Evolutionary conservation across 2,888 invertebrate species (phyloP).

Genomic region (Diplolepis rosae): DNA sequence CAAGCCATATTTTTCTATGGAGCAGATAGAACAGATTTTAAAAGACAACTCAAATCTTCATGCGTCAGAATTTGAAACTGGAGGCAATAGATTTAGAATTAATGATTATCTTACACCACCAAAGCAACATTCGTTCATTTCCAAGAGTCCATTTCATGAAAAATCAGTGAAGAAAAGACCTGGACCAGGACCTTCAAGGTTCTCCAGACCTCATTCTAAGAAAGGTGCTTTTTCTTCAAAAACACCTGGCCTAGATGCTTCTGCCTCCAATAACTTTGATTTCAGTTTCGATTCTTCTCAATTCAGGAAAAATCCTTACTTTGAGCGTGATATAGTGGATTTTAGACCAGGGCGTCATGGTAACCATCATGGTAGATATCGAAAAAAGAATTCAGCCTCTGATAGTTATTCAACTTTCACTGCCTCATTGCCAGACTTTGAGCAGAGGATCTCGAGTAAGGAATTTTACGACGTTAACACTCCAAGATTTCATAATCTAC

Average conservation of each 20-base stretch:
- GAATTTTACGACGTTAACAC: slow-evolving; percentile 62
- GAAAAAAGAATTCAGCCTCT: slow-evolving; percentile 40
- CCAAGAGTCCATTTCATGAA: slow-evolving; percentile 63
- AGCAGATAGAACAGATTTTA: slow-evolving; percentile 62
- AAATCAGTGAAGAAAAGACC: slow-evolving; percentile 62
- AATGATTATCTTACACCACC: slow-evolving; percentile 68
- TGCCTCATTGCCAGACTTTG: slow-evolving; percentile 50
- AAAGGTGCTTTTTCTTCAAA: slow-evolving; percentile 41
- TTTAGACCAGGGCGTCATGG: slow-evolving; percentile 39
- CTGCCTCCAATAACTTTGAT: slow-evolving; percentile 53
- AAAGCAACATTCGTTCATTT: slow-evolving; percentile 54
- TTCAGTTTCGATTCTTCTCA: slow-evolving; percentile 17
- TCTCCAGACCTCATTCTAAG: slow-evolving; percentile 49
- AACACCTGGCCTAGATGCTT: slow-evolving; percentile 51
- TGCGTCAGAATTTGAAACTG: slow-evolving; percentile 40
- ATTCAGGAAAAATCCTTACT: slow-evolving; percentile 32
- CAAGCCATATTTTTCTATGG: slow-evolving; percentile 57
- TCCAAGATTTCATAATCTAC: slow-evolving; percentile 66
- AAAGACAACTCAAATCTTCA: slow-evolving; percentile 59
- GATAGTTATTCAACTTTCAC: slow-evolving; percentile 59
- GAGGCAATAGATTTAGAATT: slow-evolving; percentile 48
- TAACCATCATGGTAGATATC: slow-evolving; percentile 44
- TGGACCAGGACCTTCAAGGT: slow-evolving; percentile 43
- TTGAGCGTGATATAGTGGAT: slow-evolving; percentile 33
- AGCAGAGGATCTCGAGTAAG: slow-evolving; percentile 42